Evolutionary conservation across 2,113 vertebrate species (phyloP).

Genomic region (Pongo abelii): DNA sequence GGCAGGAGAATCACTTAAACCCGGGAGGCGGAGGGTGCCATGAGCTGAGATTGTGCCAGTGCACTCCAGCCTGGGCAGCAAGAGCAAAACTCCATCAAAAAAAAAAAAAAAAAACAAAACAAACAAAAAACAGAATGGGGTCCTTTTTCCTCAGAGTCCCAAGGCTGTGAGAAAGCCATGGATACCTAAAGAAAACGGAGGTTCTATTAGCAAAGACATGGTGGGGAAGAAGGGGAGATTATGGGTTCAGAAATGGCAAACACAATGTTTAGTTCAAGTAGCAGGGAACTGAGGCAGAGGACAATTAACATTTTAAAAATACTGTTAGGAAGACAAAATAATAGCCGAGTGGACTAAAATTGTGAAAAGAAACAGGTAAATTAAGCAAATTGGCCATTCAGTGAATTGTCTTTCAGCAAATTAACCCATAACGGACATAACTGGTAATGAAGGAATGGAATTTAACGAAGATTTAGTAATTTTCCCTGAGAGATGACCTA

Average conservation of each 20-base stretch:
- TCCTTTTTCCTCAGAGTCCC: not conserved
- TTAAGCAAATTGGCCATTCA: conserved; percentile 60
- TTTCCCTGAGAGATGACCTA: conserved; percentile 46
- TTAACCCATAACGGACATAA: conserved; percentile 64
- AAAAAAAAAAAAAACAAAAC: no score
- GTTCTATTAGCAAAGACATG: not conserved
- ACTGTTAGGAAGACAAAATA: not conserved
- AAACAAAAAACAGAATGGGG: not conserved
- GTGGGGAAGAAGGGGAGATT: rapidly evolving
- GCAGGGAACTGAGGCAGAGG: not conserved
- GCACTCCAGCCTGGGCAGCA: no score
- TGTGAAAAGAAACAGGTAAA: conserved; percentile 72
- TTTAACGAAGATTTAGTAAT: conserved; percentile 50
- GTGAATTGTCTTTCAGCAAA: conserved; percentile 60
- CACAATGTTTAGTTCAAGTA: not conserved
- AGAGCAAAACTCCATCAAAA: no score
- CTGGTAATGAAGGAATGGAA: conserved; percentile 61
- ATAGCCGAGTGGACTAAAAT: conserved; percentile 23
- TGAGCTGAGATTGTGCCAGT: no score
- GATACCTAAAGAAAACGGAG: not conserved
- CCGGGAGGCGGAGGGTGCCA: no score
- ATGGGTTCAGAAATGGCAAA: not conserved
- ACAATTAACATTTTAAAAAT: conserved; percentile 7
- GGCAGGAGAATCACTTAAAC: no score
- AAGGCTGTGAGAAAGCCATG: not conserved